Evolutionary conservation across 2,113 vertebrate species (phyloP).

Genomic region (Crotalus horridus): DNA sequence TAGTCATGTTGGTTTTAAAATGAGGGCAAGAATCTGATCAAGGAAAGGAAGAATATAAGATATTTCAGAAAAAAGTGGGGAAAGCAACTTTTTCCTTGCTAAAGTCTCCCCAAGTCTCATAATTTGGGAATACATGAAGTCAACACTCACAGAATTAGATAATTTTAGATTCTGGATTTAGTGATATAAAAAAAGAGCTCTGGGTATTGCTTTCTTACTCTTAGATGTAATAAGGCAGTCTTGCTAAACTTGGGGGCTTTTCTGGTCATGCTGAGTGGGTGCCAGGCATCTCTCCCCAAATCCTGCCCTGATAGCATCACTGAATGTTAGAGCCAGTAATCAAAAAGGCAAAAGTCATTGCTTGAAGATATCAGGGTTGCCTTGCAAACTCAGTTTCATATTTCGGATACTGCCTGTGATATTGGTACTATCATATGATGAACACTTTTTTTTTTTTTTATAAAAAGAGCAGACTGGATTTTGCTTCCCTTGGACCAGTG

Average conservation of each 20-base stretch:
- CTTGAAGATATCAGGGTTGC: neutral
- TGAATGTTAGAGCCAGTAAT: neutral
- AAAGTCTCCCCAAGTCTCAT: neutral
- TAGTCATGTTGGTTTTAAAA: neutral
- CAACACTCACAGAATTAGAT: neutral
- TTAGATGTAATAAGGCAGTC: neutral
- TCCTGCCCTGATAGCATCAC: neutral
- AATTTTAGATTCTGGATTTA: neutral
- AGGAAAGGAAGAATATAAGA: neutral
- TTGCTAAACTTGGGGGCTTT: neutral
- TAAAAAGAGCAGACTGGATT: neutral
- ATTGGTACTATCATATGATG: neutral
- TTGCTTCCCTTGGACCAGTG: neutral
- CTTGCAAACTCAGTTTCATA: neutral
- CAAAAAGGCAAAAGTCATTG: slow-evolving; percentile 5
- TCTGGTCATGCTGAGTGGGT: neutral
- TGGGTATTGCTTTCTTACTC: neutral
- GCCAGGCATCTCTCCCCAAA: neutral
- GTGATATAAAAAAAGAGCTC: neutral
- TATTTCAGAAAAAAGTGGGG: neutral
- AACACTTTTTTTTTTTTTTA: neutral
- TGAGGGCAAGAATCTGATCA: neutral
- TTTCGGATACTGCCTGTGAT: neutral
- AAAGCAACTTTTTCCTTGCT: neutral
- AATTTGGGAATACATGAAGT: neutral